Evolutionary conservation across 2,113 vertebrate genomes (phyloP).

Genomic region (Thermophis baileyi): DNA sequence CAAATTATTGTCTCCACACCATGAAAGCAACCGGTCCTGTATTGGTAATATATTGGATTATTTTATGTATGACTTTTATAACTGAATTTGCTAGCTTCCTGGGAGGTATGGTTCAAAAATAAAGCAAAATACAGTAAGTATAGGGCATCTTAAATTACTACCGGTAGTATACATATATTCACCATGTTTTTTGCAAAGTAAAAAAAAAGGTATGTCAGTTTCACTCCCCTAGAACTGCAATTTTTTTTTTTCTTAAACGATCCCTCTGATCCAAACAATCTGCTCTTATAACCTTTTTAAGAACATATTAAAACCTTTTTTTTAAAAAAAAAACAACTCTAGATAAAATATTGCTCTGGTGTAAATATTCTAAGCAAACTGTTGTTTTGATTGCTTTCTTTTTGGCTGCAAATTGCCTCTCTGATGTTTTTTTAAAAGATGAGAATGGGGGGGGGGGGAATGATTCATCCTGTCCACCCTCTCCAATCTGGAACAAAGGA

Average conservation of each 20-base stretch:
- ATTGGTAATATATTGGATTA: not conserved
- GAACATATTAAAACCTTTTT: not conserved
- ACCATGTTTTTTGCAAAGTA: not conserved
- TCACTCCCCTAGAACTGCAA: not conserved
- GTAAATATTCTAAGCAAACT: not conserved
- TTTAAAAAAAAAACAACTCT: no score
- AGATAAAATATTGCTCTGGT: not conserved
- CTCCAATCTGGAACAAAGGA: not conserved
- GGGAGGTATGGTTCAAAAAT: not conserved
- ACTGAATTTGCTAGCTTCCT: not conserved
- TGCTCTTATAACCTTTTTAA: not conserved
- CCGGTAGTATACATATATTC: not conserved
- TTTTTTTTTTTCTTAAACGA: not conserved
- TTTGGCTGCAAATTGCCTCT: not conserved
- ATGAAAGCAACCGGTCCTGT: no score
- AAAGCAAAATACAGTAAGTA: not conserved
- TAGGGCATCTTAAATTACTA: not conserved
- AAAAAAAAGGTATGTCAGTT: not conserved
- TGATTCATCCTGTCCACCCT: not conserved
- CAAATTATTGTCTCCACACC: no score
- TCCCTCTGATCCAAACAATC: not conserved
- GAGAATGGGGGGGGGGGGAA: not conserved
- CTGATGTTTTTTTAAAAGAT: not conserved
- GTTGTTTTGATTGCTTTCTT: not conserved
- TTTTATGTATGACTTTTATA: not conserved